Base-by-base conservation (phyloP, 2,113 vertebrate genomes). In the Felis chaus region DNA sequence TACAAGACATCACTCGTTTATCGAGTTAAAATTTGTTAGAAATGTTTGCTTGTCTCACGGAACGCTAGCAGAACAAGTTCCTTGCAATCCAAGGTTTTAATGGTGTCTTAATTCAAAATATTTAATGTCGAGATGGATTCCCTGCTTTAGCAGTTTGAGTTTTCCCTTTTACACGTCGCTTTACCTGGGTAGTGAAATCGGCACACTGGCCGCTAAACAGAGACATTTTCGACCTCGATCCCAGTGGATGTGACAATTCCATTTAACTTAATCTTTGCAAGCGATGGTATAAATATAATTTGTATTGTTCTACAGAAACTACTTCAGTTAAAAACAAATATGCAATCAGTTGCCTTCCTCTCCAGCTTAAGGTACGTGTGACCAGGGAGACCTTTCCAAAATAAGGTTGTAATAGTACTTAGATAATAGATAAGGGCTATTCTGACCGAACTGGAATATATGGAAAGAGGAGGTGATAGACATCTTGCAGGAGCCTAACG, bases 371-470 rank as follows among this genome's bases (percentile, higher is more conserved):
- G 98, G 98, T 98, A 98, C 98, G 96, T 99, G 98, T 98, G 99
- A 99, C 98, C 98, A 98, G 39, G 2, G 92, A 99, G 98, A 99
- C 98, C 98, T 99, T 99, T 99, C 98, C 98, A 98, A 98, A 98
- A 96, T 98, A 98, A 97, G 96, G 94, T 92, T 98, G 97, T 79
- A 97, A 98, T 97, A 98, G 97, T 91, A 96, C 97, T 98, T 97
- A 97, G 98, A 98, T 98, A 93, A 93, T 89, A 98, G 99, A 99
- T 99, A 99, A 99, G 98, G 84, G 69, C 97, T 97, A 98, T 98
- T 98, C 98, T 99, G 94, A 95, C 96, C 89, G 85, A 96, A 96
- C 36, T 97, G 97, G 98, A 98, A 96, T 98, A 95, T 45, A 97
- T 98, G 96, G 94, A 98, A 98, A 97, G 95, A 96, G 65, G 82